Conservation (phyloP, 2,888 invertebrate species). For the Mystacides longicornis region DNA sequence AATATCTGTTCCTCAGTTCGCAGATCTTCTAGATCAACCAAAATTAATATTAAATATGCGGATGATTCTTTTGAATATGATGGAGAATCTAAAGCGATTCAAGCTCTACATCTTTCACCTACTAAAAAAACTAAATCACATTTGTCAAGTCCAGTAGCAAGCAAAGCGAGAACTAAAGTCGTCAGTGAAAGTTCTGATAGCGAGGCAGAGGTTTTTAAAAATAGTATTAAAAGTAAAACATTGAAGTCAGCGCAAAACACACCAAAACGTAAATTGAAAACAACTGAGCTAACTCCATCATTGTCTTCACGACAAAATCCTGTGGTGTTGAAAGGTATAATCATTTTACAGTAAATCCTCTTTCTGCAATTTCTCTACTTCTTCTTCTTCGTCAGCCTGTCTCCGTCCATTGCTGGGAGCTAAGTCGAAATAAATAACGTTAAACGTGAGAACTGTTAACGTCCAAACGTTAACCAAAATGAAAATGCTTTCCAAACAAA, state of each 20-base stretch:
- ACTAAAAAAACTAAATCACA: background rate
- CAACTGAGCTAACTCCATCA: slow-evolving; percentile 18
- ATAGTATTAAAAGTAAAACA: slow-evolving; percentile 16
- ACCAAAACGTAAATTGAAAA: slow-evolving; percentile 9
- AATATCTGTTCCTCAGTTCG: background rate
- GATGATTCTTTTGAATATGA: slow-evolving; percentile 10
- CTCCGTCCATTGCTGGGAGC: no score
- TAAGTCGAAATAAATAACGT: no score
- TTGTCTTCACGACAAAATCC: slow-evolving; percentile 20
- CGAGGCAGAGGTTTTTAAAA: slow-evolving; percentile 20
- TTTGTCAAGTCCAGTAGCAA: background rate
- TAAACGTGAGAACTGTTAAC: no score
- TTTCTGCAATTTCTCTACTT: no score
- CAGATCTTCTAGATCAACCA: slow-evolving; percentile 8
- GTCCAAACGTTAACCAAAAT: no score
- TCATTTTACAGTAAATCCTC: no score
- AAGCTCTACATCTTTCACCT: slow-evolving; percentile 7
- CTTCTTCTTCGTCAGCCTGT: no score
- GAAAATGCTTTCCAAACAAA: no score
- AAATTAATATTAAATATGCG: slow-evolving; percentile 12
- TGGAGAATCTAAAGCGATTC: background rate
- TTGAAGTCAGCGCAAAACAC: slow-evolving; percentile 5
- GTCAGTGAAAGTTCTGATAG: slow-evolving; percentile 17
- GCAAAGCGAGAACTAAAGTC: slow-evolving; percentile 13
- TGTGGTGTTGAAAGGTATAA: slow-evolving; percentile 13